phyloP scores from a whole-genome alignment of 2,113 vertebrate species.

The Deroptyus accipitrinus region DNA sequence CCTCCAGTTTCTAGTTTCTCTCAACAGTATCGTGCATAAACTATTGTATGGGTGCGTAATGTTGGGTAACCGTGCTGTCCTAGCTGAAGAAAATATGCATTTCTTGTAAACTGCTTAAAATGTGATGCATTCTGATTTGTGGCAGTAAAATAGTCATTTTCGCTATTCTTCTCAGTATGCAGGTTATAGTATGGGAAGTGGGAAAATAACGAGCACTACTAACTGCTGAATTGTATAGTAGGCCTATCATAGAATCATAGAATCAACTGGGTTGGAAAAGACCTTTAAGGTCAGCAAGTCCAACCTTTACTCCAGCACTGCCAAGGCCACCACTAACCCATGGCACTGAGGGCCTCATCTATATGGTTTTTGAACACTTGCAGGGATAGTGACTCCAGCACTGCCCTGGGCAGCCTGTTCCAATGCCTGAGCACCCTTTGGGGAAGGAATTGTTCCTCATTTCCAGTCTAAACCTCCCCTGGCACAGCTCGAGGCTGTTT shows the following conservation, averaged over 20 bases:
- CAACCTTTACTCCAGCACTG: not conserved
- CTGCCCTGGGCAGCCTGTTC: not conserved
- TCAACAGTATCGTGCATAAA: not conserved
- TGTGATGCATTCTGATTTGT: not conserved
- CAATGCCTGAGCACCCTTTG: not conserved
- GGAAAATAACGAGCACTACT: not conserved
- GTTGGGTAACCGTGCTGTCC: not conserved
- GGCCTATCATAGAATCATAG: not conserved
- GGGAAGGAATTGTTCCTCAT: not conserved
- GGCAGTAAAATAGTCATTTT: not conserved
- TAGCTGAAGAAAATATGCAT: not conserved
- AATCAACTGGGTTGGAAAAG: not conserved
- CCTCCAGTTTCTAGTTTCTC: not conserved
- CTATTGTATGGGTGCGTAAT: not conserved
- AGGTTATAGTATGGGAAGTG: not conserved
- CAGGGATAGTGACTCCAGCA: rapidly evolving
- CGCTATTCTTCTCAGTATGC: not conserved
- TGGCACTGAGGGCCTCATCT: not conserved
- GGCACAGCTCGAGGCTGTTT: not conserved
- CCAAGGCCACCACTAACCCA: not conserved
- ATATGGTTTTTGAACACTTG: not conserved
- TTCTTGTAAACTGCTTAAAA: not conserved
- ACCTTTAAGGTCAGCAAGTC: not conserved
- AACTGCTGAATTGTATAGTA: not conserved
- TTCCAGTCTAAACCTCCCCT: not conserved